Evolutionary conservation across 1,140 invertebrate genomes (phyloP), one percentile per base, ranked within the genome.

Genomic region (Drosophila leontia): DNA sequence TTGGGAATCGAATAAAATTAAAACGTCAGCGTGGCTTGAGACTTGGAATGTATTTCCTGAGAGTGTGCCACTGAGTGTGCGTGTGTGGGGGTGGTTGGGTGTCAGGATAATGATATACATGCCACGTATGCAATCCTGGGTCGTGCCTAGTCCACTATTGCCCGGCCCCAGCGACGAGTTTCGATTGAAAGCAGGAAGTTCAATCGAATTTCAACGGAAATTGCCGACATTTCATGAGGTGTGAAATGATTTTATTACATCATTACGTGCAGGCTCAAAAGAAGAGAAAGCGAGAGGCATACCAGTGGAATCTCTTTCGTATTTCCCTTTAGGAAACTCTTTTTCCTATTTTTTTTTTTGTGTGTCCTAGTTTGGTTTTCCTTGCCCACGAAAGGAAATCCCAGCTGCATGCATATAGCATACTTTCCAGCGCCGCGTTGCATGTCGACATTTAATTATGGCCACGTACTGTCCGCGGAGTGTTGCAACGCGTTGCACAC

Each of bases 171-270:
- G 53, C 34, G 34, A 39, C 53, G 37, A n/a, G 39, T 61, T 60
- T 26, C 60, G 63, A 68, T 69, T 37, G 67, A 68, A 47, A 53
- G 67, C 67, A 68, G 88, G 88, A 91, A 91, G 81, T 88, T 91
- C 90, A 85, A 91, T 91, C 79, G 84, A 91, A 91, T 91, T 91
- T 91, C 75, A 82, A 80, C 88, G 88, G 88, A 91, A 91, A 91
- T 91, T 91, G 84, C 90, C 88, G 82, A 82, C 88, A 91, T 91
- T 91, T 91, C 88, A 91, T 91, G 88, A 91, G 88, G 88, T 91
- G 88, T 91, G 88, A 91, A 91, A 91, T 91, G 88, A 91, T 91
- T 91, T 91, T 91, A 91, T 91, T 91, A 91, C 88, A 91, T 91
- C 88, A 91, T 91, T 91, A 91, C 84, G 81, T 88, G 82, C 88